These are phyloP conservation scores for Spodoptera litura DNA, from an alignment of 1,140 invertebrate species.

Conservation along the genomic window DNA sequence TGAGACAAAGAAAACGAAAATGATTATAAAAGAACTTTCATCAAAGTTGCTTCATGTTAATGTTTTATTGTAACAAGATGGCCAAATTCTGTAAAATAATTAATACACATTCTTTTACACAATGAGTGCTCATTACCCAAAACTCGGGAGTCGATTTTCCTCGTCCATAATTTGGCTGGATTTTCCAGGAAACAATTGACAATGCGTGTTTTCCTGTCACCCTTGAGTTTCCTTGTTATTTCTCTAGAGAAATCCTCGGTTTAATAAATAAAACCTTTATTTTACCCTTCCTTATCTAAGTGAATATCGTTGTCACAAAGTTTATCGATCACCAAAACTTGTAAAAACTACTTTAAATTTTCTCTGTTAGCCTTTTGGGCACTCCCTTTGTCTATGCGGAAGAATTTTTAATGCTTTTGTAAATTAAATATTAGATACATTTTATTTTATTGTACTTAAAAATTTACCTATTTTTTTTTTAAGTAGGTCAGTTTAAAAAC, in stretches of 20 bases:
- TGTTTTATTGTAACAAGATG: too few relatives aligned
- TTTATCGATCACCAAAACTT: neutral
- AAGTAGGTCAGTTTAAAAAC: neutral
- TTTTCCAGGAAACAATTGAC: constrained; percentile 3
- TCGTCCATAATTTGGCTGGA: neutral
- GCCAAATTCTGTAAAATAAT: neutral
- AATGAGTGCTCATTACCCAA: neutral
- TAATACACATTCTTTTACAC: neutral
- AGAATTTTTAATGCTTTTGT: too few relatives aligned
- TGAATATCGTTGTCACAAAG: constrained; percentile 2
- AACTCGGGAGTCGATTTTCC: neutral
- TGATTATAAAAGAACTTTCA: too few relatives aligned
- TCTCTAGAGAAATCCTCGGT: neutral
- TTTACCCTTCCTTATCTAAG: neutral
- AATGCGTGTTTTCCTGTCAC: constrained; percentile 26
- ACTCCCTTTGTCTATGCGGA: too few relatives aligned
- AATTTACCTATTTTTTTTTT: too few relatives aligned
- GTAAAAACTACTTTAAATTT: constrained; percentile 27
- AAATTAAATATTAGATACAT: too few relatives aligned
- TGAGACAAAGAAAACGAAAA: too few relatives aligned
- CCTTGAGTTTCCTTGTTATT: constrained; percentile 11
- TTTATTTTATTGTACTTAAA: too few relatives aligned
- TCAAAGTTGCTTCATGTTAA: too few relatives aligned
- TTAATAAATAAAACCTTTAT: constrained; percentile 3
- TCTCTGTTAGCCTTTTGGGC: neutral